Evolutionary conservation across 2,113 vertebrate genomes (phyloP).

Genomic region (Centropus bengalensis): DNA sequence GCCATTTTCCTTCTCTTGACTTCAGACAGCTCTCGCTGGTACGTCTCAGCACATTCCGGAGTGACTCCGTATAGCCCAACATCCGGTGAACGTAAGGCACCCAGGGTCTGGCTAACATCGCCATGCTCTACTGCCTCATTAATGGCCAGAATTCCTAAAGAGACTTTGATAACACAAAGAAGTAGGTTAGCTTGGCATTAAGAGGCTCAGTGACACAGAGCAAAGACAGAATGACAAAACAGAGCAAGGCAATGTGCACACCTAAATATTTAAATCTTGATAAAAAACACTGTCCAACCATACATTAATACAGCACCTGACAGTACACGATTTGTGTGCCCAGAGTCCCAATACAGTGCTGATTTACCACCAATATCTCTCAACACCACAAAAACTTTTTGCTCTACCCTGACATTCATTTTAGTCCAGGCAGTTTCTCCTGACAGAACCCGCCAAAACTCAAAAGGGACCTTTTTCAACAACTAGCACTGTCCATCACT

Average conservation of each 20-base stretch:
- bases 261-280: not conserved
- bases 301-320: not conserved
- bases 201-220: not conserved
- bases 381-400: not conserved
- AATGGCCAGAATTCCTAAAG: conserved; percentile 88
- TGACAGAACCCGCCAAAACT: not conserved
- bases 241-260: not conserved
- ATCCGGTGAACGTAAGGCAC: conserved; percentile 82
- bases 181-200: not conserved
- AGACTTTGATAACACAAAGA: conserved; percentile 77
- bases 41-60: conserved; percentile 87
- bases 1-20: conserved; percentile 79
- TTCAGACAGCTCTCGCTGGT: conserved; percentile 86
- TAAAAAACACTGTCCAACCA: not conserved
- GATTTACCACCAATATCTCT: not conserved
- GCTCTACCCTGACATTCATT: not conserved
- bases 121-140: conserved; percentile 89
- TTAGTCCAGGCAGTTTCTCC: not conserved
- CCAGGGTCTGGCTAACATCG: conserved; percentile 82
- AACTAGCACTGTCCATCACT: not conserved
- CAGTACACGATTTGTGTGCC: not conserved
- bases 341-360: accelerated
- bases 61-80: conserved; percentile 93
- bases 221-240: not conserved
- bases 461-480: not conserved